phyloP scores from a whole-genome alignment of 2,113 vertebrate genomes.

The Zonotrichia leucophrys region DNA sequence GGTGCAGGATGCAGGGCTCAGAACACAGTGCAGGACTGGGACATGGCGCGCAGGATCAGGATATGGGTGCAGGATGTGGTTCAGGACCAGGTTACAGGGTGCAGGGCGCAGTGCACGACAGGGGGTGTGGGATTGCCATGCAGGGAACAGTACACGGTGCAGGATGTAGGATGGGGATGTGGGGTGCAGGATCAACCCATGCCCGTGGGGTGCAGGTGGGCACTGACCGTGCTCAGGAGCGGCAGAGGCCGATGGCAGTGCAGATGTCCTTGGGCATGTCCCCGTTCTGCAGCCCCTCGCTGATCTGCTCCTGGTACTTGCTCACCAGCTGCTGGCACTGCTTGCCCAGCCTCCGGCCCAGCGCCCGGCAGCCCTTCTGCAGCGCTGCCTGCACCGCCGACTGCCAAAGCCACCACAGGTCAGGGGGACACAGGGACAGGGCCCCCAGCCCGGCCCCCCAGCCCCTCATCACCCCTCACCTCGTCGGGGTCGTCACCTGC shows the following conservation, averaged over 20 bases:
- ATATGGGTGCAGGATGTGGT: background rate
- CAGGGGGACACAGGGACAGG: background rate
- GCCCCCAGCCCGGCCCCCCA: fast-evolving
- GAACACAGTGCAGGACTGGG: background rate
- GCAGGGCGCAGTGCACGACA: too few species aligned
- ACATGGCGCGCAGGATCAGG: background rate
- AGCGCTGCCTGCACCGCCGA: fast-evolving
- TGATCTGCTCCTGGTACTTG: background rate
- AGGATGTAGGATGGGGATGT: background rate
- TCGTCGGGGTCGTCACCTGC: background rate
- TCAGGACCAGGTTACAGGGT: too few species aligned
- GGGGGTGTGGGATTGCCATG: too few species aligned
- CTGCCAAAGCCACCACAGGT: background rate
- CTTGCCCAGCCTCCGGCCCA: fast-evolving
- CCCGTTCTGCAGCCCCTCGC: background rate
- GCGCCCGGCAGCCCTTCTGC: fast-evolving
- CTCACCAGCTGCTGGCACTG: background rate
- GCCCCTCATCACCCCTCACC: background rate
- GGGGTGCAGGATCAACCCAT: background rate
- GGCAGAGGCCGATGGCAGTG: background rate
- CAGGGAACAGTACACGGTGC: background rate
- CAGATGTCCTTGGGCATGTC: background rate
- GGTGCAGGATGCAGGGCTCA: background rate
- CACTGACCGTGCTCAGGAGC: background rate
- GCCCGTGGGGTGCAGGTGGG: background rate